Conservation (phyloP, 2,888 invertebrate species). For the Platycheirus albimanus region DNA sequence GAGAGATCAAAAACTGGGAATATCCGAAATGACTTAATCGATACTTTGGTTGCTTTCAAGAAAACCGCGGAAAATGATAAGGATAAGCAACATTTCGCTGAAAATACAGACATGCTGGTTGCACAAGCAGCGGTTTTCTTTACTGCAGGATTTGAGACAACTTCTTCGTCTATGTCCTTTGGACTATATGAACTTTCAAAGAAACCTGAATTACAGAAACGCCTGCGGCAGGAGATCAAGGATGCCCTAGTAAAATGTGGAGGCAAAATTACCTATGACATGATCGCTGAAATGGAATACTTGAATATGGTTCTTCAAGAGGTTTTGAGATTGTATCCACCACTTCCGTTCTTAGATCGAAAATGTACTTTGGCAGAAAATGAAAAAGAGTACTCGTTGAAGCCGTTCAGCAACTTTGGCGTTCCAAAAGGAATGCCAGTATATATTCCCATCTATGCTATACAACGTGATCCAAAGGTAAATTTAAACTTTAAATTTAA, state of each 20-base stretch:
- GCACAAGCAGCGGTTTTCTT: conserved; percentile 76
- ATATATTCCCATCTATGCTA: conserved; percentile 69
- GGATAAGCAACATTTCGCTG: conserved; percentile 74
- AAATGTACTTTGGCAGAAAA: conserved; percentile 48
- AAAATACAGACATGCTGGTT: conserved; percentile 75
- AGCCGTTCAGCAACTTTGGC: conserved; percentile 69
- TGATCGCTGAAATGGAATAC: conserved; percentile 79
- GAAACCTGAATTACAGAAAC: conserved; percentile 79
- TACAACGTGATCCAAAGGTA: conserved; percentile 75
- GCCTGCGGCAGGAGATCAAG: conserved; percentile 79
- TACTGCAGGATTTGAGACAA: conserved; percentile 74
- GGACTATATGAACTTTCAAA: conserved; percentile 79
- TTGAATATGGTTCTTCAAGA: conserved; percentile 79
- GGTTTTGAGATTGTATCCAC: conserved; percentile 75
- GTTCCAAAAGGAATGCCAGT: conserved; percentile 75
- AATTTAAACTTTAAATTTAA: background rate
- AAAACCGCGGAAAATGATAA: conserved; percentile 63
- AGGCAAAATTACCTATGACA: conserved; percentile 79
- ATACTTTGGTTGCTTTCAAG: conserved; percentile 82
- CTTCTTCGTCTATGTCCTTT: conserved; percentile 79
- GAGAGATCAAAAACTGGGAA: conserved; percentile 81
- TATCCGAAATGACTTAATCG: conserved; percentile 83
- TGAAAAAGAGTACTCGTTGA: conserved; percentile 64
- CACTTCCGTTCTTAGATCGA: conserved; percentile 75
- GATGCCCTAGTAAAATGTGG: conserved; percentile 75